These are phyloP conservation scores for Tapirus terrestris DNA, from an alignment of 2,113 vertebrate genomes.

Conservation along the genomic window DNA sequence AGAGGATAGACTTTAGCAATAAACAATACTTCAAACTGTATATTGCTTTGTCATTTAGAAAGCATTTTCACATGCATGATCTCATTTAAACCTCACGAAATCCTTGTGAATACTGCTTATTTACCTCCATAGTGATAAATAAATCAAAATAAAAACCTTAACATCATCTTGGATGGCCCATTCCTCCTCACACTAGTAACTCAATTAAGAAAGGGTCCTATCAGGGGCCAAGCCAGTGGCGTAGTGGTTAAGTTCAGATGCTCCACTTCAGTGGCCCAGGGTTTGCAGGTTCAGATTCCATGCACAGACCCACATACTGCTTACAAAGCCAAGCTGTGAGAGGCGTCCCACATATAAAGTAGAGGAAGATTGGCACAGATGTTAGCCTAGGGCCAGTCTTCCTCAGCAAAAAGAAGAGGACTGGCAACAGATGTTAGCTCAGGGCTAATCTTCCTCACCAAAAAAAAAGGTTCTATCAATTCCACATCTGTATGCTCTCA, in stretches of 20 bases:
- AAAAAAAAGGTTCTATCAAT: neutral
- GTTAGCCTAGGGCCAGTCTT: too few relatives aligned
- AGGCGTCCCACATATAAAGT: too few relatives aligned
- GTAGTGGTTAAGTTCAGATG: too few relatives aligned
- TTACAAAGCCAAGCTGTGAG: too few relatives aligned
- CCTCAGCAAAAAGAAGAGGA: too few relatives aligned
- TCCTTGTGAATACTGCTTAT: neutral
- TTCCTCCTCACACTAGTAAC: neutral
- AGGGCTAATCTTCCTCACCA: too few relatives aligned
- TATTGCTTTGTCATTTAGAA: neutral
- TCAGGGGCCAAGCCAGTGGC: neutral
- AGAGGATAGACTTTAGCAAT: neutral
- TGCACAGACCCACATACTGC: too few relatives aligned
- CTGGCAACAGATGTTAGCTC: too few relatives aligned
- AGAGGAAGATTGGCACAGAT: too few relatives aligned
- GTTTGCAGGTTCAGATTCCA: too few relatives aligned
- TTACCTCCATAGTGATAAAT: neutral
- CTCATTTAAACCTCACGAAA: slow-evolving; percentile 23
- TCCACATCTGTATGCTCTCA: neutral
- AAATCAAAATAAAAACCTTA: slow-evolving; percentile 50
- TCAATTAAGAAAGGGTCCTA: neutral
- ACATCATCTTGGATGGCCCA: neutral
- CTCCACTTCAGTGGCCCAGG: too few relatives aligned
- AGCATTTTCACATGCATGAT: slow-evolving; percentile 22
- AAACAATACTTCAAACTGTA: neutral